These are phyloP conservation scores for Electrophaes corylata DNA, from an alignment of 2,888 invertebrate species.

Conservation along the genomic window DNA sequence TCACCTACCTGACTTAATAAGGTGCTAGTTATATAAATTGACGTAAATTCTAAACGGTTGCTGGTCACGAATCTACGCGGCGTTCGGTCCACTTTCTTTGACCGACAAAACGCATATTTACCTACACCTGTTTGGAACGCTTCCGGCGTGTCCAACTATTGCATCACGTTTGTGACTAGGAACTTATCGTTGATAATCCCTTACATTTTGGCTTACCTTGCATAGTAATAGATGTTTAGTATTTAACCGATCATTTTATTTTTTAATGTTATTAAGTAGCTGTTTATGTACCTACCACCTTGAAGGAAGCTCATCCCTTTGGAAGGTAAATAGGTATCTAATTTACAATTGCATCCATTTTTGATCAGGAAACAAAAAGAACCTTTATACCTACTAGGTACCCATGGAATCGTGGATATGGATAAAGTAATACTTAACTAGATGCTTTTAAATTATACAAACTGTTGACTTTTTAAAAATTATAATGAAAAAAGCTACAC, in stretches of 20 bases:
- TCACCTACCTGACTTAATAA: slow-evolving; percentile 68
- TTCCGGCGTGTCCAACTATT: slow-evolving; percentile 46
- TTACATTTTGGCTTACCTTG: neutral
- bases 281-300: too few species aligned
- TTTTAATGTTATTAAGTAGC: too few species aligned
- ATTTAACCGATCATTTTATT: too few species aligned
- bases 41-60: slow-evolving; percentile 62
- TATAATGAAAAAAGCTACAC: neutral
- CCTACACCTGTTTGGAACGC: slow-evolving; percentile 47
- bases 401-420: neutral
- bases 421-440: neutral
- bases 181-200: neutral
- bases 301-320: too few species aligned
- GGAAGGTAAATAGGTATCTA: too few species aligned
- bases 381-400: too few species aligned
- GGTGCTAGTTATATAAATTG: slow-evolving; percentile 75
- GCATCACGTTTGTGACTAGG: slow-evolving; percentile 41
- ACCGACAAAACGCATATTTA: slow-evolving; percentile 56
- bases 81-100: slow-evolving; percentile 67
- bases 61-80: slow-evolving; percentile 50
- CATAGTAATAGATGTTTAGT: neutral
- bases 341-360: too few species aligned
- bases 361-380: neutral
- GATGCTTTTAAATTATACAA: neutral
- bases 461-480: neutral